Base-by-base conservation (phyloP, 2,113 vertebrate species). In the Bettongia penicillata region DNA sequence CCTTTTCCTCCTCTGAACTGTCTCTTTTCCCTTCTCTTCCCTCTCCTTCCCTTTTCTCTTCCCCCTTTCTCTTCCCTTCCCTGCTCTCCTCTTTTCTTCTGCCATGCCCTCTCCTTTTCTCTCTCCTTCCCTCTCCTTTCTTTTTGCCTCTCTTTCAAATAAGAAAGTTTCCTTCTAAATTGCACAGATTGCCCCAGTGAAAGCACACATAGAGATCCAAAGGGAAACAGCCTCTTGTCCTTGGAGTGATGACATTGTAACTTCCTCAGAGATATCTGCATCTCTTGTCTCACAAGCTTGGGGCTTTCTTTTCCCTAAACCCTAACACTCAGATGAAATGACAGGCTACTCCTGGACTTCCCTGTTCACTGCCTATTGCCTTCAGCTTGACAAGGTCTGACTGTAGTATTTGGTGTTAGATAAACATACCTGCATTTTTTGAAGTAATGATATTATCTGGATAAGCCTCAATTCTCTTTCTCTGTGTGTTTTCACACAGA, bases 231-330 rank as follows among this genome's bases (percentile, higher is more conserved):
- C 52, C 93, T 48, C 23, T 19, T 51, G 53, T 96, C 96, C 95
- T 95, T 93, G 96, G 95, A 95, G 68, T 93, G 95, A 93, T 94
- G 95, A 91, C 95, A 49, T 77, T 53, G 89, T 94, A 92, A 93
- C 94, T 92, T 92, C 92, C 95, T 96, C 53, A 94, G 94, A 96
- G 96, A 92, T 97, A 92, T 93, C 95, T 19, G 28, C 3, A 2
- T 94, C 95, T 96, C 95, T 93, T 97, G 97, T 91, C 95, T 96
- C 93, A 77, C 61, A 96, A 51, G 93, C 89, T 95, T 91, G 95
- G 90, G 90, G 94, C 90, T 96, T 93, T 95, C 95, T 92, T 94
- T 48, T 90, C 91, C 91, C 91, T 23, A 93, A 96, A 93, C 90
- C 94, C 90, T 94, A 94, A 57, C 23, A 93, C 93, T 96, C 26